phyloP scores from a whole-genome alignment of 2,113 vertebrate genomes.

The Antechinus flavipes region DNA sequence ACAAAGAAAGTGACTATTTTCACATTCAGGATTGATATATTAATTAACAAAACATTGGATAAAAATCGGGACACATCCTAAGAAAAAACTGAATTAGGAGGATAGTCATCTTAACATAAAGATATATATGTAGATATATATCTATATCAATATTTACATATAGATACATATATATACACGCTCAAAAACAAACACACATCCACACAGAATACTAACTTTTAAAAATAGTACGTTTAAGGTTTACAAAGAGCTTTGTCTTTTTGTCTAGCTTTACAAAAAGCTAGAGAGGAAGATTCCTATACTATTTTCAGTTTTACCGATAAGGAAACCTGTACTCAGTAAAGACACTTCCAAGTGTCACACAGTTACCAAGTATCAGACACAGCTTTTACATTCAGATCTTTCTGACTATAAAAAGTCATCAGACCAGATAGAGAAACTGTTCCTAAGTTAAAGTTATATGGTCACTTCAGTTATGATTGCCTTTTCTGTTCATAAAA shows the following conservation, averaged over 20 bases:
- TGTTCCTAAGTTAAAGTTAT: background rate
- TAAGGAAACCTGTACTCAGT: background rate
- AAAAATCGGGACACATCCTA: slow-evolving; percentile 38
- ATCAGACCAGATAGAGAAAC: background rate
- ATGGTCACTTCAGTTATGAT: background rate
- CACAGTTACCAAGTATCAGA: background rate
- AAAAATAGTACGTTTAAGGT: background rate
- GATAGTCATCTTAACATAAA: background rate
- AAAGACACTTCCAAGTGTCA: background rate
- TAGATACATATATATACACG: background rate
- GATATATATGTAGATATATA: background rate
- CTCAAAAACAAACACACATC: too few species aligned
- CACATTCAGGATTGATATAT: slow-evolving; percentile 15
- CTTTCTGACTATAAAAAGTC: background rate
- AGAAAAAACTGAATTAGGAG: slow-evolving; percentile 38
- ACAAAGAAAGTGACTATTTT: slow-evolving; percentile 11
- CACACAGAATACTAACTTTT: background rate
- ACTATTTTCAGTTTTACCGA: background rate
- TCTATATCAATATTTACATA: background rate
- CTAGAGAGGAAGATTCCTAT: background rate
- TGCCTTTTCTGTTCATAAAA: background rate
- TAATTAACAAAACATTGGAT: background rate
- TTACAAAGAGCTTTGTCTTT: background rate
- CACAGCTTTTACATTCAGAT: background rate
- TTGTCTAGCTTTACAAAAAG: too few species aligned